Base-by-base conservation (phyloP, 2,888 invertebrate genomes). In the Formica aserva region DNA sequence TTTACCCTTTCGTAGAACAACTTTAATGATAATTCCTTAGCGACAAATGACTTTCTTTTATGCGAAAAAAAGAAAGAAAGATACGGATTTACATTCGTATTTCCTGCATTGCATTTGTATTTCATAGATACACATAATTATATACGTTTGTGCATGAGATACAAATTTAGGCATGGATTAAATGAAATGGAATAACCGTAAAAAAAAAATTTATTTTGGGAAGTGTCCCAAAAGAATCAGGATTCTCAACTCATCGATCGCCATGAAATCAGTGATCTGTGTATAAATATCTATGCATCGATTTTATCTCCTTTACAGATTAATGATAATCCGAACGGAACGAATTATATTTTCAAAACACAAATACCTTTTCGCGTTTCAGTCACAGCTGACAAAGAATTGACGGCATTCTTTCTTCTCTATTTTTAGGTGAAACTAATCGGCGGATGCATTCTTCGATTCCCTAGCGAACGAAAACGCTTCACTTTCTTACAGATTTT, bases 291-390 rank as follows among this genome's bases (percentile, higher is more conserved):
- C 4, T 29, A 57, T n/a, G n/a, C 18, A 8, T 4, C 22, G 11
- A 11, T 65, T n/a, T 38, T 29, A 29, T 62, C 6, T 15, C 13
- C 6, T 18, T 22, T 48, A 4, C 5, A 45, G 18, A 5, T 72
- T 86, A 85, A 86, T 91, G 92, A 94, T 94, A 92, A 93, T 92
- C 88, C 90, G 80, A 71, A 91, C 86, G 93, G 92, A 94, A 94
- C 94, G 92, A 94, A 94, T 94, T 67, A 90, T 93, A 93, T 93
- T 93, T 93, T 93, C 92, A 90, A 93, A 94, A 93, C 92, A 93
- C 86, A 88, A 86, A 88, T 88, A 89, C 88, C 89, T 91, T 90
- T 87, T 83, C 91, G 89, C 87, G 87, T 26, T 35, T 71, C 32
- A 0, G 84, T 83, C 85, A 87, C n/a, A n/a, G 2, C 8, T 86